These are phyloP conservation scores for Lepeophtheirus salmonis DNA, from an alignment of 1,140 invertebrate genomes.

Conservation along the genomic window DNA sequence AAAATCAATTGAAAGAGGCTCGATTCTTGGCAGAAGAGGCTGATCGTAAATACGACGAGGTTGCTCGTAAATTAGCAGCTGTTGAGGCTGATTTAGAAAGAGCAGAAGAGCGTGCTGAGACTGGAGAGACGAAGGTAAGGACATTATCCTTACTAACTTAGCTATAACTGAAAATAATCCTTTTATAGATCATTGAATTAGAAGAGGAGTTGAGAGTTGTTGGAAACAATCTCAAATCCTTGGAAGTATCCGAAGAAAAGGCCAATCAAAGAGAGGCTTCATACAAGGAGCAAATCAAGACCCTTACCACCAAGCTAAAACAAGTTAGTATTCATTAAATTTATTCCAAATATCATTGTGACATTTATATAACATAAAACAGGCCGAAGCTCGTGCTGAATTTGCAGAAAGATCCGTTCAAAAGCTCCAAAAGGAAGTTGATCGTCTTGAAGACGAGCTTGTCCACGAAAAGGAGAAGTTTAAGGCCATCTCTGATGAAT, in stretches of 20 bases:
- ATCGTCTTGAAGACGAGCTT: slow-evolving; percentile 98
- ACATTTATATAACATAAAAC: too few relatives aligned
- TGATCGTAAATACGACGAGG: slow-evolving; percentile 99
- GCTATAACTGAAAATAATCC: too few relatives aligned
- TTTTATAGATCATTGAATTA: slow-evolving; percentile 77
- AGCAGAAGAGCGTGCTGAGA: slow-evolving; percentile 97
- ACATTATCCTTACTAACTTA: too few relatives aligned
- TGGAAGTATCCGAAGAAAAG: slow-evolving; percentile 99
- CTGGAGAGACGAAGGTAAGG: slow-evolving; percentile 53
- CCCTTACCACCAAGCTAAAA: slow-evolving; percentile 92
- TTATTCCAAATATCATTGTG: too few relatives aligned
- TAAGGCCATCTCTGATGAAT: slow-evolving; percentile 88
- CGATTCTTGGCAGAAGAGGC: slow-evolving; percentile 99
- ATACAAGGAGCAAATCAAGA: slow-evolving; percentile 99
- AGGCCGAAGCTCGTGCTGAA: slow-evolving; percentile 99
- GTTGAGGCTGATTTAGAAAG: slow-evolving; percentile 99
- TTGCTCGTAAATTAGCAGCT: slow-evolving; percentile 99
- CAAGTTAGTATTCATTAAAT: too few relatives aligned
- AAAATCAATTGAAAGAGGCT: slow-evolving; percentile 98
- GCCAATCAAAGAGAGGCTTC: slow-evolving; percentile 99
- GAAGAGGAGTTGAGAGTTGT: slow-evolving; percentile 97
- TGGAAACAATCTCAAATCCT: slow-evolving; percentile 98
- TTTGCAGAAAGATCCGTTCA: slow-evolving; percentile 99
- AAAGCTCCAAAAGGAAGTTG: slow-evolving; percentile 99
- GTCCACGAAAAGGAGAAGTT: slow-evolving; percentile 90